Percentiles rank a stretch among this genome's conserved stretches.
Evolutionary conservation across 2,888 invertebrate genomes (phyloP).

Genomic region (Pristionchus maxplancki): DNA sequence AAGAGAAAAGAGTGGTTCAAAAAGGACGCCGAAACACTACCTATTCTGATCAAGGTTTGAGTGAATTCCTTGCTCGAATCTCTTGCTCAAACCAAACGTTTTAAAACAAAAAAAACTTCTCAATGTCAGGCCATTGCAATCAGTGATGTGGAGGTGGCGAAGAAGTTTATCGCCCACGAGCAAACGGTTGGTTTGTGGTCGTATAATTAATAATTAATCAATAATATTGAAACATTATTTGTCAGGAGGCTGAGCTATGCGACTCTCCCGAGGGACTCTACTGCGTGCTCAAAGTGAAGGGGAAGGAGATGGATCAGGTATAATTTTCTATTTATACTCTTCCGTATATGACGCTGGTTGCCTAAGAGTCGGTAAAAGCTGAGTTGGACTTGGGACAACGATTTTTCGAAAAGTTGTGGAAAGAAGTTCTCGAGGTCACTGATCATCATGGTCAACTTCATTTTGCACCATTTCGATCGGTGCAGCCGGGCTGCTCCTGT

Average conservation of each 20-base stretch:
- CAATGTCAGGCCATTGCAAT: not conserved
- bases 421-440: too few relatives aligned
- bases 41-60: constrained; percentile 17
- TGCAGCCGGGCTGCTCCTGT: too few relatives aligned
- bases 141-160: not conserved
- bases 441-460: too few relatives aligned
- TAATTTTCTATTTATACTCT: too few relatives aligned
- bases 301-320: constrained; percentile 16
- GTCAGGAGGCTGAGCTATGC: not conserved
- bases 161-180: not conserved
- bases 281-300: constrained; percentile 33
- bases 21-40: not conserved
- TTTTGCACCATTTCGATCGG: too few relatives aligned
- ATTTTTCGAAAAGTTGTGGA: too few relatives aligned
- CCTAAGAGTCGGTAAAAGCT: too few relatives aligned
- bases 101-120: not conserved
- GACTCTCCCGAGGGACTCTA: not conserved
- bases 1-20: too few relatives aligned
- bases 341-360: too few relatives aligned
- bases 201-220: not conserved
- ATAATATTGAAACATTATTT: not conserved
- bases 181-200: not conserved
- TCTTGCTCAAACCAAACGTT: not conserved
- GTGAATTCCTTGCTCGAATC: too few relatives aligned
- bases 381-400: too few relatives aligned